Conservation (phyloP, 2,797 vertebrate species). For the Taeniopygia guttata region DNA sequence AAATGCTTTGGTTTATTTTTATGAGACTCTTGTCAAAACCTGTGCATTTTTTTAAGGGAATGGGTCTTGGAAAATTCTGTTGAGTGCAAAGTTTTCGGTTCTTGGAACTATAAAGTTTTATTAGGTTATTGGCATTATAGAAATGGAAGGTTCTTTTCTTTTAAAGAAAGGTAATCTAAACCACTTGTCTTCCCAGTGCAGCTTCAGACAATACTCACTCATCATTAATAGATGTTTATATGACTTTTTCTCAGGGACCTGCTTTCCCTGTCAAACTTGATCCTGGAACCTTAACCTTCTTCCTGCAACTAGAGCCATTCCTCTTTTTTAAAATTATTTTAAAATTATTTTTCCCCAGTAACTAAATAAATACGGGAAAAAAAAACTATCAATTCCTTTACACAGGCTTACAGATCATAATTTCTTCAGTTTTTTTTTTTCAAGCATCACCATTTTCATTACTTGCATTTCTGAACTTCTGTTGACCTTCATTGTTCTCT, state of each 20-base stretch:
- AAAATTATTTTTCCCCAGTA: neutral
- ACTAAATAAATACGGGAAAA: neutral
- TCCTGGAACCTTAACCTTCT: neutral
- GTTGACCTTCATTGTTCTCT: neutral
- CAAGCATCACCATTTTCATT: neutral
- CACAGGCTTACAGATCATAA: neutral
- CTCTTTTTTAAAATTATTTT: neutral
- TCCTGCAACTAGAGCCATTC: neutral
- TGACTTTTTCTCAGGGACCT: neutral
- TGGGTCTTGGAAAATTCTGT: neutral
- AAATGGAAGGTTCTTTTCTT: neutral
- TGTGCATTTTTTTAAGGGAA: neutral
- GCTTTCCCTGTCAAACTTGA: neutral
- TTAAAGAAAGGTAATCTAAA: neutral
- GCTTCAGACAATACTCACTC: neutral
- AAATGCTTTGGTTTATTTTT: neutral
- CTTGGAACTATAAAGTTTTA: neutral
- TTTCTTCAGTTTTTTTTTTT: neutral
- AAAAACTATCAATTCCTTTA: rapidly evolving
- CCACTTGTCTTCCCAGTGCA: rapidly evolving
- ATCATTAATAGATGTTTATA: neutral
- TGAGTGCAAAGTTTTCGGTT: neutral
- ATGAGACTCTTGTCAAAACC: neutral
- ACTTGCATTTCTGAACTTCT: neutral
- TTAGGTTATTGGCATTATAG: neutral